A percentile compares a stretch with the other conserved stretches of the same genome.
Evolutionary conservation across 1,140 invertebrate genomes (phyloP).

Genomic region (Drosophila aff.): DNA sequence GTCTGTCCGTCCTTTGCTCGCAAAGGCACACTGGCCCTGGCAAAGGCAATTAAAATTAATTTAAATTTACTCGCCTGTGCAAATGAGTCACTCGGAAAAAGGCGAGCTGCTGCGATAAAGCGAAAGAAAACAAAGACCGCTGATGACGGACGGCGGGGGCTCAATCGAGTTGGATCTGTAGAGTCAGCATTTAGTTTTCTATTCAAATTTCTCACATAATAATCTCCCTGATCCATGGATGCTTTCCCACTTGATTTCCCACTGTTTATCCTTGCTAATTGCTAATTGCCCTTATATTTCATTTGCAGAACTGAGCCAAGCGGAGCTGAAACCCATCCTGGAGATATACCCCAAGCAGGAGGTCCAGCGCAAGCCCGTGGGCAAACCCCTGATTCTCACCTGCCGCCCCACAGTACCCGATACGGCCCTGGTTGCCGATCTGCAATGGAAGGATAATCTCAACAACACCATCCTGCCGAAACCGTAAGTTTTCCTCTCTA

Average conservation of each 20-base stretch:
- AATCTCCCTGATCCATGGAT: not conserved
- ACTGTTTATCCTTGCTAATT: constrained; percentile 9
- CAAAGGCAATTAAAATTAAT: constrained; percentile 80
- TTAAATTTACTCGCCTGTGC: constrained; percentile 70
- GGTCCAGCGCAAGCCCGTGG: constrained; percentile 89
- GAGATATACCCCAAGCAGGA: constrained; percentile 89
- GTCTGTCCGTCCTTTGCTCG: not conserved
- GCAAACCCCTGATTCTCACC: constrained; percentile 89
- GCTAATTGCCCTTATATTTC: not conserved
- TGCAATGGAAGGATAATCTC: constrained; percentile 90
- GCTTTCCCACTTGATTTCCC: not conserved
- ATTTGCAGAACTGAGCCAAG: constrained; percentile 70
- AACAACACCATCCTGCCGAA: constrained; percentile 88
- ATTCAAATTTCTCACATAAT: not conserved
- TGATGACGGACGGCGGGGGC: constrained; percentile 3
- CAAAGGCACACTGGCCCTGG: constrained; percentile 14
- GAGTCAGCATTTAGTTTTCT: not conserved
- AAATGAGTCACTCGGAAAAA: constrained; percentile 57
- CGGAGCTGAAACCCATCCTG: constrained; percentile 85
- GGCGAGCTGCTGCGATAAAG: constrained; percentile 23
- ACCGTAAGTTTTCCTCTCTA: constrained; percentile 86
- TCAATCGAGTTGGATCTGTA: constrained; percentile 4
- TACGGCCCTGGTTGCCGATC: constrained; percentile 87
- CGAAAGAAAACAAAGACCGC: constrained; percentile 34
- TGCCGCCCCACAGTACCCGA: constrained; percentile 89